A percentile compares a stretch with the other conserved stretches of the same genome.
Conservation (phyloP, 2,797 vertebrate species). For the Cyprinella venusta region DNA sequence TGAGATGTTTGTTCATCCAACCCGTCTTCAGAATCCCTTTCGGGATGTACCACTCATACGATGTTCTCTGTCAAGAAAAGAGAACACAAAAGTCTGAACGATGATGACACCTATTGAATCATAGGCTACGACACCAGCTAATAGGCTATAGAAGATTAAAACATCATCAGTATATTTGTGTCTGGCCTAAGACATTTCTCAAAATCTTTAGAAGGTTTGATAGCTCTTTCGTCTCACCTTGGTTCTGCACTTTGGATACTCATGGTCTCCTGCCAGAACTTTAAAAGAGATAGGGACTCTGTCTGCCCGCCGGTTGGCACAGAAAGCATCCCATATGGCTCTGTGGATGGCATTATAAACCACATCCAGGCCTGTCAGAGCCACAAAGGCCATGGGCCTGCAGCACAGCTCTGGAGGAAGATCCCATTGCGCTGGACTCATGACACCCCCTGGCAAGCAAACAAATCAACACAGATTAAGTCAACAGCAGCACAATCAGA, state of each 20-base stretch:
- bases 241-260: constrained; percentile 96
- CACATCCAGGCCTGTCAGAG: constrained; percentile 93
- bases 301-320: constrained; percentile 94
- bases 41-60: constrained; percentile 99
- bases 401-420: constrained; percentile 96
- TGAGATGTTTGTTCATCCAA: constrained; percentile 99
- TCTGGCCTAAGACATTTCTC: no score
- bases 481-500: neutral
- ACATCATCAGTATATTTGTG: no score
- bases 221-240: constrained; percentile 81
- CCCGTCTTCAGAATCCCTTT: constrained; percentile 97
- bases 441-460: constrained; percentile 54
- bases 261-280: constrained; percentile 94
- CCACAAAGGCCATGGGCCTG: constrained; percentile 97
- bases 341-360: constrained; percentile 94
- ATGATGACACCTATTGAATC: no score
- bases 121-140: no score
- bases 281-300: constrained; percentile 97
- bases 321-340: constrained; percentile 98
- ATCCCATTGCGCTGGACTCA: constrained; percentile 91
- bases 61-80: constrained; percentile 83
- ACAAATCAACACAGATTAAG: neutral
- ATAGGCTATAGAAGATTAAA: no score
- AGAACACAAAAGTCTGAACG: neutral
- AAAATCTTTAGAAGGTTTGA: neutral